A percentile compares a stretch with the other conserved stretches of the same genome.
These are phyloP conservation scores for Nebria ingens DNA, from an alignment of 1,140 invertebrate species.

Conservation along the genomic window DNA sequence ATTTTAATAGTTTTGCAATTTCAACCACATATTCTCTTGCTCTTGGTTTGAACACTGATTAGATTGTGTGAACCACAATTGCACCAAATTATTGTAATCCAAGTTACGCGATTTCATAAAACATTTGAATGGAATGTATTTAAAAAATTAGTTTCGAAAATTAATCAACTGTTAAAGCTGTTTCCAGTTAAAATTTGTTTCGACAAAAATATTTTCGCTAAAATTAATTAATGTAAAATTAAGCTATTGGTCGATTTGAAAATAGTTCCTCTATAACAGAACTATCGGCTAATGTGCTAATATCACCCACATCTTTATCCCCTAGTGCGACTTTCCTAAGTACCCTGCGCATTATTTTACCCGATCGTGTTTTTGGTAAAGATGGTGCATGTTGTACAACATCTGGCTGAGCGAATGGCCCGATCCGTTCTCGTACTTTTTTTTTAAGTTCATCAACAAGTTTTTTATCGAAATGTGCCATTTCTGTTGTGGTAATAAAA, in stretches of 20 bases:
- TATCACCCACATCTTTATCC: constrained; percentile 83
- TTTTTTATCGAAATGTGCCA: constrained; percentile 54
- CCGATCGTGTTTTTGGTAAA: constrained; percentile 93
- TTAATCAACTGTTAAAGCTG: too few relatives aligned
- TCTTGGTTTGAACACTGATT: too few relatives aligned
- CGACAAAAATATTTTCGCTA: too few relatives aligned
- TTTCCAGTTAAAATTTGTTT: too few relatives aligned
- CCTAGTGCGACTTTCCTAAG: constrained; percentile 85
- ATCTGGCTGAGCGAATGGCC: constrained; percentile 93
- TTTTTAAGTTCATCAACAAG: constrained; percentile 67
- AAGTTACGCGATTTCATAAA: too few relatives aligned
- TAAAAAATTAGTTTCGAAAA: too few relatives aligned
- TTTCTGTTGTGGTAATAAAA: constrained; percentile 83
- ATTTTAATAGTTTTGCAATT: too few relatives aligned
- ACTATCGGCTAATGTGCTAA: constrained; percentile 84
- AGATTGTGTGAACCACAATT: too few relatives aligned
- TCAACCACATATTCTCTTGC: neutral
- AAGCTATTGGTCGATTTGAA: constrained; percentile 45
- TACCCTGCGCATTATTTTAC: constrained; percentile 95
- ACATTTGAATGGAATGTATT: too few relatives aligned
- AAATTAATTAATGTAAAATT: too few relatives aligned
- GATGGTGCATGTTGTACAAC: constrained; percentile 84
- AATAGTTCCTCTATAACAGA: constrained; percentile 71
- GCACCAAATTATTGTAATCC: too few relatives aligned
- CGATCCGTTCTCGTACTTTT: constrained; percentile 83